A percentile compares a stretch with the other conserved stretches of the same genome.
Evolutionary conservation across 2,797 vertebrate genomes (phyloP).

Genomic region (Falco rusticolus): DNA sequence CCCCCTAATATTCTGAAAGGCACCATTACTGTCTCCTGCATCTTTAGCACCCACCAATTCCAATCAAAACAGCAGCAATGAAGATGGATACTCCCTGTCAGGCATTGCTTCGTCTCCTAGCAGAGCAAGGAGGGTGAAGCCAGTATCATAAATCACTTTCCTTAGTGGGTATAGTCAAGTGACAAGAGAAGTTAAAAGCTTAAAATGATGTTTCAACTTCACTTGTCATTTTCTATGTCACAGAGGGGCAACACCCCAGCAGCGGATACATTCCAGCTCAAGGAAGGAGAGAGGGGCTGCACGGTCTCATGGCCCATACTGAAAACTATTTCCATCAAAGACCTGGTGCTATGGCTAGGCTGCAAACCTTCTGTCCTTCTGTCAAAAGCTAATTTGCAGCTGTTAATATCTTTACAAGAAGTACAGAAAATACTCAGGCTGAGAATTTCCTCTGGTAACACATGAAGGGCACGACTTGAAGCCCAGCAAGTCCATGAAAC

Average conservation of each 20-base stretch:
- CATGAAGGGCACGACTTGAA: not conserved
- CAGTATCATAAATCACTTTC: not conserved
- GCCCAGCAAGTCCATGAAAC: not conserved
- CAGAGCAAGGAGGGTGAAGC: not conserved
- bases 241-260: not conserved
- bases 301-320: not conserved
- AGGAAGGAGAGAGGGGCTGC: not conserved
- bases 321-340: not conserved
- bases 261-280: not conserved
- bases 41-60: not conserved
- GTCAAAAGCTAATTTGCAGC: not conserved
- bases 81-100: not conserved
- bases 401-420: not conserved
- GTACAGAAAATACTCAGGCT: not conserved
- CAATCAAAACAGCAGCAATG: slow-evolving; percentile 16
- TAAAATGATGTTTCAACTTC: slow-evolving; percentile 8
- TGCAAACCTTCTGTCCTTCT: not conserved
- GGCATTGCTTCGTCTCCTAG: not conserved
- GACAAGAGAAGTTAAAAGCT: not conserved
- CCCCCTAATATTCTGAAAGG: not conserved
- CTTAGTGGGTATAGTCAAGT: not conserved
- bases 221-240: not conserved
- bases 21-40: not conserved
- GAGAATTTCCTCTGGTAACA: not conserved
- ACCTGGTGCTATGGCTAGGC: not conserved